Conservation (phyloP, 2,888 invertebrate genomes). For the Auanema freiburgensis region DNA sequence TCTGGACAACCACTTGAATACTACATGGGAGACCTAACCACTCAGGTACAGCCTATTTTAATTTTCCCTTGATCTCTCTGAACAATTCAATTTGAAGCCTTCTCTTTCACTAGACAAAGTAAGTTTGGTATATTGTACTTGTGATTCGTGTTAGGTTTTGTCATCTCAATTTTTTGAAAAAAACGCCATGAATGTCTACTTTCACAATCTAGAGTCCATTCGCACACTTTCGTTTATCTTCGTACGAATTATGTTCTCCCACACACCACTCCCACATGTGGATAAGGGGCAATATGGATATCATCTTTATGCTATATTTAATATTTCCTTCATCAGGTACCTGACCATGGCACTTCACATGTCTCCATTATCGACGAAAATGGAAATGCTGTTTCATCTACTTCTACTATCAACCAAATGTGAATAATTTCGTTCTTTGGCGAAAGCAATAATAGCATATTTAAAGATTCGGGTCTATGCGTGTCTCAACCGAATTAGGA, state of each 20-base stretch:
- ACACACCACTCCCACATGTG: no score
- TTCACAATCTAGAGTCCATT: neutral
- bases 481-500: slow-evolving; percentile 57
- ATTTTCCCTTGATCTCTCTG: no score
- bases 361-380: slow-evolving; percentile 77
- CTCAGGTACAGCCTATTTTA: slow-evolving; percentile 8
- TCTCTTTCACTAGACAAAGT: no score
- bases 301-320: neutral
- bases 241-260: neutral
- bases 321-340: slow-evolving; percentile 61
- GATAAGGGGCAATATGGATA: neutral
- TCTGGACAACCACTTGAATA: slow-evolving; percentile 55
- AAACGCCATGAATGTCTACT: slow-evolving; percentile 61
- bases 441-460: neutral
- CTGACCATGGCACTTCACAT: slow-evolving; percentile 84
- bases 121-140: neutral
- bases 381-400: slow-evolving; percentile 89
- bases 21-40: slow-evolving; percentile 65
- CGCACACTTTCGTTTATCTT: slow-evolving; percentile 9
- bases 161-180: neutral
- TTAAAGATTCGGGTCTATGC: slow-evolving; percentile 54
- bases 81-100: no score
- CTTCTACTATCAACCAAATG: slow-evolving; percentile 80
- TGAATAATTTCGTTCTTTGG: slow-evolving; percentile 9
- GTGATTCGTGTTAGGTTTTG: neutral